Conservation (phyloP, 2,797 vertebrate species). For the Astyanax mexicanus region DNA sequence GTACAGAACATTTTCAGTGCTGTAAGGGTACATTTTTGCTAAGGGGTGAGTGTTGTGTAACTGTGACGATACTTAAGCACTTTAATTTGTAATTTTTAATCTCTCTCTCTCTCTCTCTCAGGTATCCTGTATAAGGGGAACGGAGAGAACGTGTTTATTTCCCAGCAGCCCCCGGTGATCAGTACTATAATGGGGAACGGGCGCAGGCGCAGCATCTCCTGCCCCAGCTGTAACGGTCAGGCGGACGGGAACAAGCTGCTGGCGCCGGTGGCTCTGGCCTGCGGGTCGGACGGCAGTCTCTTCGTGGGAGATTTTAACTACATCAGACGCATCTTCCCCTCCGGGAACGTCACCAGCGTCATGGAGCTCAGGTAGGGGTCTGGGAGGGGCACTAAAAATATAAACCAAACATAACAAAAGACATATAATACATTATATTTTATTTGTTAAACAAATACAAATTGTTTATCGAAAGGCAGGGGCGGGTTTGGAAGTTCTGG, state of each 20-base stretch:
- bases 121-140: constrained; percentile 97
- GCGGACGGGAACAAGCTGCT: constrained; percentile 97
- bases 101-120: constrained; percentile 59
- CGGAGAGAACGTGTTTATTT: constrained; percentile 96
- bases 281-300: constrained; percentile 94
- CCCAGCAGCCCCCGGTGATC: constrained; percentile 94
- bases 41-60: too few relatives aligned
- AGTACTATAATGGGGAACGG: constrained; percentile 98
- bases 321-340: constrained; percentile 94
- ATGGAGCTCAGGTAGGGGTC: constrained; percentile 91
- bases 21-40: too few relatives aligned
- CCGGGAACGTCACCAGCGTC: constrained; percentile 96
- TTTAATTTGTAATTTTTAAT: not conserved
- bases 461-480: too few relatives aligned
- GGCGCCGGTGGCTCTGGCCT: constrained; percentile 92
- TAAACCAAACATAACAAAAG: too few relatives aligned
- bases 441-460: too few relatives aligned
- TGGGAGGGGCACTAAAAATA: too few relatives aligned
- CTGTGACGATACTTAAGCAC: too few relatives aligned
- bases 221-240: constrained; percentile 96
- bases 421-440: too few relatives aligned
- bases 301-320: constrained; percentile 99
- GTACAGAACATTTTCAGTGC: too few relatives aligned
- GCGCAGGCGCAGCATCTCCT: constrained; percentile 94
- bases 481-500: too few relatives aligned